phyloP scores from a whole-genome alignment of 2,888 invertebrate species.

The Drosophila quinaria region DNA sequence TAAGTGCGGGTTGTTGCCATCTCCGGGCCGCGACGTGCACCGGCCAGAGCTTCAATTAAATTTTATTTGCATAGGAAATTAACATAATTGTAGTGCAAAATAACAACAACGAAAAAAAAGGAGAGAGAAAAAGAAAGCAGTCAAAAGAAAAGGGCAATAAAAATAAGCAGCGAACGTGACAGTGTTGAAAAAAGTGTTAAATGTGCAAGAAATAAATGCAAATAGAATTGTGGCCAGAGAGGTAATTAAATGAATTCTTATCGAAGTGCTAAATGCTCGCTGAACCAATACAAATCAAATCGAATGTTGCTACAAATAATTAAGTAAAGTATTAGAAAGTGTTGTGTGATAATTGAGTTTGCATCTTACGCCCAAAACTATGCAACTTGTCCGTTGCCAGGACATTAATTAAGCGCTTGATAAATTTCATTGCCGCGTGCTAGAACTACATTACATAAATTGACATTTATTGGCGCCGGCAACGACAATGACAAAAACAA shows the following conservation, averaged over 20 bases:
- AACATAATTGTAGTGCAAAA: constrained; percentile 84
- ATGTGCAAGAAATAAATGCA: constrained; percentile 51
- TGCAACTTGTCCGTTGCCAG: constrained; percentile 40
- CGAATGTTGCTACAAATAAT: constrained; percentile 15
- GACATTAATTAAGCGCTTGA: constrained; percentile 74
- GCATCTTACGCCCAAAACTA: constrained; percentile 41
- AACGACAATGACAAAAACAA: constrained; percentile 18
- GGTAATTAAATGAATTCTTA: constrained; percentile 67
- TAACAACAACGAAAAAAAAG: constrained; percentile 60
- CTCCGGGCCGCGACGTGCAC: constrained; percentile 59
- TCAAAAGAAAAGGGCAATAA: constrained; percentile 61
- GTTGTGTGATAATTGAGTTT: neutral
- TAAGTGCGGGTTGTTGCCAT: constrained; percentile 64
- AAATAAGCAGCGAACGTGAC: constrained; percentile 76
- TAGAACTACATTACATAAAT: constrained; percentile 70
- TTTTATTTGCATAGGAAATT: constrained; percentile 85
- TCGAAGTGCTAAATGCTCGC: constrained; percentile 42
- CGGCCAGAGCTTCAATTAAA: constrained; percentile 84
- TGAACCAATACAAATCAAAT: constrained; percentile 30
- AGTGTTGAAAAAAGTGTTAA: constrained; percentile 66
- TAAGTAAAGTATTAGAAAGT: neutral
- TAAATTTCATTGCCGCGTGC: constrained; percentile 72
- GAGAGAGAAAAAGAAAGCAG: constrained; percentile 16
- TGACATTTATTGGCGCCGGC: constrained; percentile 69
- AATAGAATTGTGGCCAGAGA: constrained; percentile 54